Evolutionary conservation across 1,140 invertebrate species (phyloP), one percentile per base, ranked within the genome.

Genomic region (Amyelois transitella): DNA sequence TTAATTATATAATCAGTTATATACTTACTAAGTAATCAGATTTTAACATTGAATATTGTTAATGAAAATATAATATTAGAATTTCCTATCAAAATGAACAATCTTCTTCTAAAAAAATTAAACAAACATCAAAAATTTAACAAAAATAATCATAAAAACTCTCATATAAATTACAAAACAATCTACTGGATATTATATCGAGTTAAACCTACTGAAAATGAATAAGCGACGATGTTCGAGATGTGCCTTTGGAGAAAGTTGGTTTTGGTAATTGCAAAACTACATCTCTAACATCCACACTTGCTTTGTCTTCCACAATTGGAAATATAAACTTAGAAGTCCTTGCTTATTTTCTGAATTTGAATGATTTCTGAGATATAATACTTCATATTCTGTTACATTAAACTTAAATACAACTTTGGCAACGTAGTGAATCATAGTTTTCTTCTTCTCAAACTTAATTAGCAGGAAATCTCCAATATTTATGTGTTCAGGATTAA

Each of bases 381-480:
- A 57, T 50, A 71, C 60, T 59, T 61, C 14, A 52, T 63, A 56
- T 61, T 69, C 66, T 51, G 58, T 65, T 28, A 59, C 18, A 66
- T 55, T 63, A 55, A 62, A 63, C 28, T 60, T 59, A 51, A 51
- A 55, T 44, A 72, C 47, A 19, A 72, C 47, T 61, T 68, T 56
- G 49, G 65, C 60, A 51, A 64, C 65, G 45, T 64, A 67, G 45
- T 71, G 48, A 55, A 60, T 58, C 49, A 61, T 53, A 59, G 59
- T 53, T 51, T 55, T 67, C 51, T 70, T 67, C 38, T 63, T 64
- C 53, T 67, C 59, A 62, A 72, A 69, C 45, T 69, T 70, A 54
- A 68, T 63, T 45, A 74, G 62, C 14, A 74, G 55, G 64, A 66
- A 71, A 61, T 58, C 57, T 53, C 51, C 59, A 51, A 62, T 60